phyloP scores from a whole-genome alignment of 2,113 vertebrate genomes.

The Equus quagga region DNA sequence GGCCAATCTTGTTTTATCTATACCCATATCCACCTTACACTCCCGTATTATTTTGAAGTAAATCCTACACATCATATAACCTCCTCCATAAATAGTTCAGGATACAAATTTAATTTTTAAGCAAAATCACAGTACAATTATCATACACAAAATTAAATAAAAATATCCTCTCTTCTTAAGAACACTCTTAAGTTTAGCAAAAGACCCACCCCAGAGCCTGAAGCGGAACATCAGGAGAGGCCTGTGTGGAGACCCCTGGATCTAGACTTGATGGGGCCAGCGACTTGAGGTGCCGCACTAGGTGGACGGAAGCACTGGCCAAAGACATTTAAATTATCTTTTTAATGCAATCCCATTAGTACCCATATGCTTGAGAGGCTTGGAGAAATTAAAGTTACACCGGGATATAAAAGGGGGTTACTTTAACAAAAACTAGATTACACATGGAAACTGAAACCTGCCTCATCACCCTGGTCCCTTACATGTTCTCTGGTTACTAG shows the following conservation, averaged over 20 bases:
- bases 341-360: background rate
- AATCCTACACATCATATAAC: background rate
- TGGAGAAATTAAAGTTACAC: background rate
- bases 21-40: background rate
- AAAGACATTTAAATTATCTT: slow-evolving; percentile 6
- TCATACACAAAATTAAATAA: slow-evolving; percentile 13
- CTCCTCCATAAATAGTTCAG: slow-evolving; percentile 41
- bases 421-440: slow-evolving; percentile 28
- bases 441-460: background rate
- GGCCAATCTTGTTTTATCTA: background rate
- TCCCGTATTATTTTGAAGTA: background rate
- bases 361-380: background rate
- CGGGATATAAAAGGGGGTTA: background rate
- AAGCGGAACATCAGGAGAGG: background rate
- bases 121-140: background rate
- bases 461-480: background rate
- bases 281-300: background rate
- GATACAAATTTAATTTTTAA: slow-evolving; percentile 20
- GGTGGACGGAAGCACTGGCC: background rate
- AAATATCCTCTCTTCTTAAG: background rate
- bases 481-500: background rate
- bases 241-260: background rate
- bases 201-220: background rate
- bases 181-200: background rate
- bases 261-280: background rate